These are phyloP conservation scores for Petrocephalus sullivani DNA, from an alignment of 2,797 vertebrate species.

Conservation along the genomic window DNA sequence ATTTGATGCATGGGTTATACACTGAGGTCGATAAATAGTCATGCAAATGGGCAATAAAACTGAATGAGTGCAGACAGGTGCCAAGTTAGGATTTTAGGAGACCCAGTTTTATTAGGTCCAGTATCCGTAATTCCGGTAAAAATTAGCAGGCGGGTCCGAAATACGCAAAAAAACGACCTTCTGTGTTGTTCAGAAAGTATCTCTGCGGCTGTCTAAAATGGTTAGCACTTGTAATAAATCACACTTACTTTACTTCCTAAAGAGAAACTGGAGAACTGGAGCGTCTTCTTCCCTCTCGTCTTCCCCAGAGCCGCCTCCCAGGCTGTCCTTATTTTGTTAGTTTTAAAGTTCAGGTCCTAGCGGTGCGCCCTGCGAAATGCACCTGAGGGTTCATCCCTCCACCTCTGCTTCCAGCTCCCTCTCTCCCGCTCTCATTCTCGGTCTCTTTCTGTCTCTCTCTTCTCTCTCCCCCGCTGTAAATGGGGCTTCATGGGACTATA, in stretches of 20 bases:
- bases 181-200: background rate
- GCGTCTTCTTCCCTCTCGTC: background rate
- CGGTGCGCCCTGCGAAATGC: background rate
- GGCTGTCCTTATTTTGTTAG: slow-evolving; percentile 17
- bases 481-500: background rate
- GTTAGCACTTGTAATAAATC: background rate
- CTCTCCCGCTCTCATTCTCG: slow-evolving; percentile 12
- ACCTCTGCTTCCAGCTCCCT: background rate
- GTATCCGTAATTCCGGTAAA: background rate
- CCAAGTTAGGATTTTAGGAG: background rate
- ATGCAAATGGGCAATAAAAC: background rate
- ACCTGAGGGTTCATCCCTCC: slow-evolving; percentile 22
- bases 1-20: background rate
- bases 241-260: slow-evolving; percentile 18
- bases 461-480: background rate
- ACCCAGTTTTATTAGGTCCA: background rate
- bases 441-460: background rate
- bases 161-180: background rate
- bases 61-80: background rate
- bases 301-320: background rate
- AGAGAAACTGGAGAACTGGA: background rate
- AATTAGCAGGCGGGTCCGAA: background rate
- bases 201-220: background rate
- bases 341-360: background rate
- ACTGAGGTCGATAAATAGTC: background rate